A percentile compares a stretch with the other conserved stretches of the same genome.
phyloP scores from a whole-genome alignment of 2,113 vertebrate genomes.

The Eidolon helvum region DNA sequence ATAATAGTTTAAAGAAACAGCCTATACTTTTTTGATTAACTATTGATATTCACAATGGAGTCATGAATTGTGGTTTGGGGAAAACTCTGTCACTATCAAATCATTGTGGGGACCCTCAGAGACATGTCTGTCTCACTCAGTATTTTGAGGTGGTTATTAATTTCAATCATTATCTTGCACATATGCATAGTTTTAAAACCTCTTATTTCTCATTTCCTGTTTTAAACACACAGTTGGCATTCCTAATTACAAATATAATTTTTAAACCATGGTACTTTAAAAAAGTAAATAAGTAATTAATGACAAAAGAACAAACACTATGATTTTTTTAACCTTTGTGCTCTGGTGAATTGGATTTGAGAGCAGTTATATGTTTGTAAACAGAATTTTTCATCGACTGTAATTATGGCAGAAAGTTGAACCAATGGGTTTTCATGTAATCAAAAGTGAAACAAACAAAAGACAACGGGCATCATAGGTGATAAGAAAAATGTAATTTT shows the following conservation, averaged over 20 bases:
- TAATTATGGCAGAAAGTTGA: neutral
- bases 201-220: neutral
- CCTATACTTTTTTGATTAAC: neutral
- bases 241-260: neutral
- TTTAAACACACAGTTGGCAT: neutral
- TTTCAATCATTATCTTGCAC: neutral
- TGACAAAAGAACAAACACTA: neutral
- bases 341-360: neutral
- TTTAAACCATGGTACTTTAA: conserved; percentile 2
- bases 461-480: neutral
- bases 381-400: neutral
- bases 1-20: conserved; percentile 17
- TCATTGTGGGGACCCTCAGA: neutral
- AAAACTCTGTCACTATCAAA: neutral
- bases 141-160: neutral
- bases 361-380: neutral
- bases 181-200: neutral
- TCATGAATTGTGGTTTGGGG: neutral
- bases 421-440: neutral
- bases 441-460: conserved; percentile 15
- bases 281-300: neutral
- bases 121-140: neutral
- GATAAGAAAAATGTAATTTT: neutral
- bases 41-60: neutral
- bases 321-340: conserved; percentile 12